Conservation (phyloP, 1,140 invertebrate genomes). For the Pissodes strobi region DNA sequence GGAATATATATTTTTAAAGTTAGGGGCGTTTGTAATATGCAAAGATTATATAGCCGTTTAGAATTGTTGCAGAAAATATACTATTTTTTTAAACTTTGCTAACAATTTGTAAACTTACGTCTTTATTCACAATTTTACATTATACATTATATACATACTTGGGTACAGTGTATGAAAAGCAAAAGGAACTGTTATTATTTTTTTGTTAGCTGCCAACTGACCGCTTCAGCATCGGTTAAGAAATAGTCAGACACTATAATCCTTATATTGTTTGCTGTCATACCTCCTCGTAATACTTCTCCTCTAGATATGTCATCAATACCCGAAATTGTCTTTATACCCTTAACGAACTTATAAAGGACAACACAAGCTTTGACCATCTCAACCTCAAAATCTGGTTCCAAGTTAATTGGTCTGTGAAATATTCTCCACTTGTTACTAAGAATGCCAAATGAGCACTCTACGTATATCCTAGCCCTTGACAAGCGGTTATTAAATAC, state of each 20-base stretch:
- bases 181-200: too few species aligned
- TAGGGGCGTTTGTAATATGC: too few species aligned
- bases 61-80: too few species aligned
- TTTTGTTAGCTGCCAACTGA: too few species aligned
- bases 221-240: background rate
- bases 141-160: too few species aligned
- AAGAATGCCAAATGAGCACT: slow-evolving; percentile 53
- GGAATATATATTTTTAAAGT: too few species aligned
- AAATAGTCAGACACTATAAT: background rate
- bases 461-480: slow-evolving; percentile 52
- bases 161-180: too few species aligned
- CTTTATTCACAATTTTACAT: too few species aligned
- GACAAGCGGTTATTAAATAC: slow-evolving; percentile 58
- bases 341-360: slow-evolving; percentile 22
- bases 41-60: too few species aligned
- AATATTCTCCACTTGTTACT: too few species aligned
- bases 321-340: background rate
- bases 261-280: background rate
- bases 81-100: too few species aligned
- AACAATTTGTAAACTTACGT: too few species aligned
- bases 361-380: slow-evolving; percentile 28
- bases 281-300: background rate
- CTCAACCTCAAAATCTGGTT: slow-evolving; percentile 19
- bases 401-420: slow-evolving; percentile 40
- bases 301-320: background rate